Base-by-base conservation (phyloP, 2,888 invertebrate species). In the Diploptera punctata region DNA sequence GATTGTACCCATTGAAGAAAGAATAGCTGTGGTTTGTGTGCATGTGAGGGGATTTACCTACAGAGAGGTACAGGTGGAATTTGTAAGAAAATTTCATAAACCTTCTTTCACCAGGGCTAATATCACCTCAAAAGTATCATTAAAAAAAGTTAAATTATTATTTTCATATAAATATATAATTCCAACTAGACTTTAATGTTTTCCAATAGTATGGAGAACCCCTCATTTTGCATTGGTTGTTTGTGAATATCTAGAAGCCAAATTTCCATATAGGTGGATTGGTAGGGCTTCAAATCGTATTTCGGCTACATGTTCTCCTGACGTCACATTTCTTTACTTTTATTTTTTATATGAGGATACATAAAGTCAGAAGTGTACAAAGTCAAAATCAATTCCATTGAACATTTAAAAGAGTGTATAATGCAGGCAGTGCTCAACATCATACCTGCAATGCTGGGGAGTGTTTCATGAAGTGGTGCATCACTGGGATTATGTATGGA, bases 391-490 rank as follows among this genome's bases (percentile, higher is more conserved):
- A 54, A 26, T 21, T 52, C 52, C 52, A 52, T 19, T 52, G 52
- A 4, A 3, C 9, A 52, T 52, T 19, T 52, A 2, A 52, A 52
- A 21, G 52, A 52, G 21, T 21, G 19, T 52, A 52, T 52, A 2
- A 19, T n/a, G 52, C 52, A 52, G 2, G 52, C 19, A 21, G 52
- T 10, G 21, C 52, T 52, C 52, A 4, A 52, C 52, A 19, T 38
- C 57, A 18, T 21, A 10, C 9, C 57, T 57, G 2, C 57, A 57
- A 57, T 57, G 57, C 21, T 19, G 9, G 57, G n/a, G 19, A 19
- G 57, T 57, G 57, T 57, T 57, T 57, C 57, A 26, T 21, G 19
- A 57, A 57, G 19, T 19, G 2, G 57, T 57, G 57, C 57, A 26
- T 57, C 57, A 21, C 57, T 57, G 57, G 21, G 57, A 57, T 19